Evolutionary conservation across 2,113 vertebrate genomes (phyloP).

Genomic region (Catharus minimus): DNA sequence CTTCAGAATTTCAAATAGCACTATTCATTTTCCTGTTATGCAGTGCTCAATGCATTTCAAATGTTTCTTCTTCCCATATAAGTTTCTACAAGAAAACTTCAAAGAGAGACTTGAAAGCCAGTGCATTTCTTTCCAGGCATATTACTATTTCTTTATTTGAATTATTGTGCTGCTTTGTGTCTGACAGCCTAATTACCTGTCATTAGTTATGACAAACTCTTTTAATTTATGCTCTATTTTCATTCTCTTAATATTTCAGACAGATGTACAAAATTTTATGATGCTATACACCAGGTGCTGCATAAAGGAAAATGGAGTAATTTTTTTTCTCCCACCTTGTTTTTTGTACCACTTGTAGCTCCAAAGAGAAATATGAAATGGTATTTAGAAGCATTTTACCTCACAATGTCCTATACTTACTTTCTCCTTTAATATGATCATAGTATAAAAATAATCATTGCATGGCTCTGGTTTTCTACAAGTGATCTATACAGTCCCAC

Average conservation of each 20-base stretch:
- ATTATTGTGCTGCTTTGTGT: not conserved
- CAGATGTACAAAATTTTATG: not conserved
- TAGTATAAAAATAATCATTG: not conserved
- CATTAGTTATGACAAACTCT: not conserved
- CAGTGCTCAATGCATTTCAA: not conserved
- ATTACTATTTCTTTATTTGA: not conserved
- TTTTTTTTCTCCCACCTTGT: not conserved
- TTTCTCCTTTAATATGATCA: not conserved
- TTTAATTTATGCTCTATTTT: conserved; percentile 11
- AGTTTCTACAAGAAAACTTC: not conserved
- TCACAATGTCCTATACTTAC: not conserved
- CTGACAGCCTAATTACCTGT: conserved; percentile 11
- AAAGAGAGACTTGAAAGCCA: not conserved
- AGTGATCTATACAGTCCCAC: not conserved
- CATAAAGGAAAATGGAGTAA: not conserved
- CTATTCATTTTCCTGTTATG: not conserved
- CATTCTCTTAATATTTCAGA: not conserved
- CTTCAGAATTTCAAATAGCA: not conserved
- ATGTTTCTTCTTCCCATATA: not conserved
- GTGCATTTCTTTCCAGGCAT: not conserved
- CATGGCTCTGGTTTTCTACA: not conserved
- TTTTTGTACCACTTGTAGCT: not conserved
- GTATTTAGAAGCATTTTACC: not conserved
- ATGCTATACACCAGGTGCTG: not conserved
- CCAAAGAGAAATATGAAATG: not conserved